phyloP scores from a whole-genome alignment of 2,888 invertebrate genomes.

The Elegia similella region DNA sequence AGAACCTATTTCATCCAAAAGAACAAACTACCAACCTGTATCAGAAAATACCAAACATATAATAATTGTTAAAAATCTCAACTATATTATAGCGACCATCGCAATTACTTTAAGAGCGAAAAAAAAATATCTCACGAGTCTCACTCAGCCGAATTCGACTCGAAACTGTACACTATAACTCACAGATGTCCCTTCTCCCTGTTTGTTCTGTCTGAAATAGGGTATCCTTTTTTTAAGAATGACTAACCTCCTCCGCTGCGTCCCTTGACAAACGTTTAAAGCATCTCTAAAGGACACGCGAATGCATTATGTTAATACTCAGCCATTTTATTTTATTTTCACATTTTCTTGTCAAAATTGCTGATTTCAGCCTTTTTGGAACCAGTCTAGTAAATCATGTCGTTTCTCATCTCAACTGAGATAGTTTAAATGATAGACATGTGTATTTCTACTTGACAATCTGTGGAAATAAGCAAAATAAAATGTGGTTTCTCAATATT shows the following conservation, averaged over 20 bases:
- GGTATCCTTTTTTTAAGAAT: slow-evolving; percentile 36
- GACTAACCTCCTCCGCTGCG: slow-evolving; percentile 33
- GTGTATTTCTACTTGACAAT: neutral
- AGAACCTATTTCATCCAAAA: too few relatives aligned
- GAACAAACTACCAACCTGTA: too few relatives aligned
- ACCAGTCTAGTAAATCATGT: neutral
- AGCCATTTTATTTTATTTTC: slow-evolving; percentile 19
- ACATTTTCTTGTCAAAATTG: slow-evolving; percentile 21
- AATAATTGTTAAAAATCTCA: too few relatives aligned
- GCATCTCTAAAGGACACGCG: slow-evolving; percentile 31
- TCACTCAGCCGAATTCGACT: slow-evolving; percentile 7
- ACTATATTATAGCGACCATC: too few relatives aligned
- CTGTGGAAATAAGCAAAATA: neutral
- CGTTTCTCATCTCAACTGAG: slow-evolving; percentile 1
- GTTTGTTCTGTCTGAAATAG: slow-evolving; percentile 37
- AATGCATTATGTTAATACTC: slow-evolving; percentile 48
- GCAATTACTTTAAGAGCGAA: neutral
- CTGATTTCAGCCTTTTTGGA: neutral
- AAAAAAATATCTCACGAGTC: neutral
- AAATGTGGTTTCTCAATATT: neutral
- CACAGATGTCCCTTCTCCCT: slow-evolving; percentile 27
- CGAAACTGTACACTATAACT: slow-evolving; percentile 37
- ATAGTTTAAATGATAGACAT: neutral
- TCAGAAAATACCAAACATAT: too few relatives aligned
- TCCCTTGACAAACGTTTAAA: slow-evolving; percentile 42